phyloP scores from a whole-genome alignment of 2,888 invertebrate genomes.

The Sthenelais limicola region DNA sequence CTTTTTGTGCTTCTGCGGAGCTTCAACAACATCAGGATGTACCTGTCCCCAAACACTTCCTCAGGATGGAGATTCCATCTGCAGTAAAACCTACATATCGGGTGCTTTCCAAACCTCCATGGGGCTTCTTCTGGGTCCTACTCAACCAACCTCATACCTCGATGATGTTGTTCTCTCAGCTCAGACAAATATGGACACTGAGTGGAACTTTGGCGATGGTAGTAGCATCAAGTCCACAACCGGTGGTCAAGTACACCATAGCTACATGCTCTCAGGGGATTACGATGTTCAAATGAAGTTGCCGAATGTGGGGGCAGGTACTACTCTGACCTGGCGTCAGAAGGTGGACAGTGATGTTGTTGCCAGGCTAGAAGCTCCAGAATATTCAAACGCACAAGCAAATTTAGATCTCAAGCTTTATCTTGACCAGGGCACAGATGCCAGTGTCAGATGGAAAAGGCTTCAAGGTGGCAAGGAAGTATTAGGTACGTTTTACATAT shows the following conservation, averaged over 20 bases:
- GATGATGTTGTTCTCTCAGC: background rate
- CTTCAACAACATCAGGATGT: background rate
- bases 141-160: background rate
- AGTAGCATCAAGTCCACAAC: background rate
- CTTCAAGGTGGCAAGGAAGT: background rate
- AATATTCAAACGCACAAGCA: background rate
- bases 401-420: background rate
- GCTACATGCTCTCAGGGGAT: background rate
- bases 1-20: background rate
- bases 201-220: constrained; percentile 13
- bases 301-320: background rate
- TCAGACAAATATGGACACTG: background rate
- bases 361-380: background rate
- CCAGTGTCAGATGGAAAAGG: constrained; percentile 9
- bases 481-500: background rate
- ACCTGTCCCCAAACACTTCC: background rate
- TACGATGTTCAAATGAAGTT: background rate
- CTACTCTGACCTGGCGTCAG: too few species aligned
- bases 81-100: background rate
- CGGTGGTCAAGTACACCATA: background rate
- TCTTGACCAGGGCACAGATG: background rate
- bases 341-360: background rate
- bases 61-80: background rate
- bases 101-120: background rate
- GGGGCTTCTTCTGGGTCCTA: background rate